phyloP scores from a whole-genome alignment of 2,113 vertebrate genomes.

The Alouatta palliata region DNA sequence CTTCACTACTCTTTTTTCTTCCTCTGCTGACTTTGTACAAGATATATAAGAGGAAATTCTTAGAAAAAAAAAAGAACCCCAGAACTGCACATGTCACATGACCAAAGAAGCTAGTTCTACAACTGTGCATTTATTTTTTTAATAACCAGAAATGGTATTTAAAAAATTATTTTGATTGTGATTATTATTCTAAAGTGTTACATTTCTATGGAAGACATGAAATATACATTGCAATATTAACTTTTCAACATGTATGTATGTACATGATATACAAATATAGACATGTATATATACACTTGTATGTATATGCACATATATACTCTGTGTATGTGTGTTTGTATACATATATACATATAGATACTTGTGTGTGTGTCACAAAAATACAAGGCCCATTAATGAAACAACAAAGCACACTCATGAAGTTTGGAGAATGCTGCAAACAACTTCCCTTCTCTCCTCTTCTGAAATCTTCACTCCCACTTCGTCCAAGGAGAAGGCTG shows the following conservation, averaged over 20 bases:
- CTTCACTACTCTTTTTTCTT: neutral
- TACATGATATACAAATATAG: neutral
- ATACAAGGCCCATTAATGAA: neutral
- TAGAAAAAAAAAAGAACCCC: neutral
- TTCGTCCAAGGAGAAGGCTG: neutral
- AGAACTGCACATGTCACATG: neutral
- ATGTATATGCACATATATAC: neutral
- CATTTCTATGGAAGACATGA: neutral
- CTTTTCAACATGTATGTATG: neutral
- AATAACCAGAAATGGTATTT: neutral
- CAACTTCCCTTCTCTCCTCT: neutral
- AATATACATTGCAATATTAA: neutral
- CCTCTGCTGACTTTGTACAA: neutral
- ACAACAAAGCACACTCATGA: neutral
- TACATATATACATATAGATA: neutral
- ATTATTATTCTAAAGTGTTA: neutral
- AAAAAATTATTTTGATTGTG: neutral
- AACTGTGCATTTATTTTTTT: neutral
- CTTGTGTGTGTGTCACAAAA: neutral
- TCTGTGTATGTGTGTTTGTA: neutral
- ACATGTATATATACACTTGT: neutral
- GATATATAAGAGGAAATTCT: neutral
- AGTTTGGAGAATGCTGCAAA: neutral
- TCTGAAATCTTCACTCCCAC: neutral
- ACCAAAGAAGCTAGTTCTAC: neutral